phyloP scores from a whole-genome alignment of 2,888 invertebrate genomes.

The Agelastica alni region DNA sequence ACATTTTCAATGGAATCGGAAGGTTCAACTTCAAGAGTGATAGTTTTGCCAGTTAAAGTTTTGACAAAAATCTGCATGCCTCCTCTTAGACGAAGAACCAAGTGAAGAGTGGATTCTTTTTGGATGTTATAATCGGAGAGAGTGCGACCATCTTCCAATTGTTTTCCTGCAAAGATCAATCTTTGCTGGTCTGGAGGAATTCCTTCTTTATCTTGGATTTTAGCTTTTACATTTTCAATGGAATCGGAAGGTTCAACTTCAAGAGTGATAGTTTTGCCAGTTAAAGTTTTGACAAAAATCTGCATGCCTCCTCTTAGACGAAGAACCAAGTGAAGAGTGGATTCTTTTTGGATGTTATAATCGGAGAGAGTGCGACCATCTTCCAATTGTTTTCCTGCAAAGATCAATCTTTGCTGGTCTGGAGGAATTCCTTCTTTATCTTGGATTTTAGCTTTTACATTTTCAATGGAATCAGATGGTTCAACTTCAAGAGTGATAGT shows the following conservation, averaged over 20 bases:
- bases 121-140: constrained; percentile 93
- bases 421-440: constrained; percentile 91
- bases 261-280: constrained; percentile 91
- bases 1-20: constrained; percentile 69
- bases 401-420: constrained; percentile 87
- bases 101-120: constrained; percentile 87
- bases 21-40: constrained; percentile 64
- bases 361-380: constrained; percentile 92
- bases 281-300: constrained; percentile 93
- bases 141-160: constrained; percentile 87
- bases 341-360: constrained; percentile 93
- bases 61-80: constrained; percentile 71
- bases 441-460: constrained; percentile 91
- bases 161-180: constrained; percentile 92
- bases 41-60: constrained; percentile 62
- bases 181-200: constrained; percentile 66
- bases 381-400: constrained; percentile 91
- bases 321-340: constrained; percentile 90
- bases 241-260: constrained; percentile 91
- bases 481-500: constrained; percentile 91
- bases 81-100: constrained; percentile 86
- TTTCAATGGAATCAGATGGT: constrained; percentile 89
- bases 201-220: constrained; percentile 74
- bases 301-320: constrained; percentile 96
- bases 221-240: constrained; percentile 92